These are phyloP conservation scores for Heliothis virescens DNA, from an alignment of 1,140 invertebrate species.

Conservation along the genomic window DNA sequence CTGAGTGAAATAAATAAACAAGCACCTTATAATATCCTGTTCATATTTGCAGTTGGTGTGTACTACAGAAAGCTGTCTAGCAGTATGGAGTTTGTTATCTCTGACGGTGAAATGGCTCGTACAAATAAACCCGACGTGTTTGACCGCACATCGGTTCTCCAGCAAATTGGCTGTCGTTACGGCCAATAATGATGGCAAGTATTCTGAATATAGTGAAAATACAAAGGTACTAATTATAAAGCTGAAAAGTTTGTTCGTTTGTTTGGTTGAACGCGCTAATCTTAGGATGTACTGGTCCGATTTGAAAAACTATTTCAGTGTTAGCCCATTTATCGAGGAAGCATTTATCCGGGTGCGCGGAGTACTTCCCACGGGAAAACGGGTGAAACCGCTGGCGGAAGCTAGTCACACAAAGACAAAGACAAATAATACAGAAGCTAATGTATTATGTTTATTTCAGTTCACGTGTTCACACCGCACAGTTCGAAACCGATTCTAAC, in stretches of 20 bases:
- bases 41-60: conserved; percentile 78
- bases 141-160: conserved; percentile 77
- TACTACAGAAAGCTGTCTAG: conserved; percentile 77
- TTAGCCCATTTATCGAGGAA: no score
- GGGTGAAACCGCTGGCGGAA: no score
- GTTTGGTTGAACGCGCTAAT: no score
- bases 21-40: background rate
- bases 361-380: no score
- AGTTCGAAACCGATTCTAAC: conserved; percentile 66
- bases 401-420: no score
- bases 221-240: no score
- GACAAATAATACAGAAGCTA: no score
- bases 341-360: no score
- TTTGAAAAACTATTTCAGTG: no score
- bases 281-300: no score
- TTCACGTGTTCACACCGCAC: conserved; percentile 76
- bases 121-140: conserved; percentile 67
- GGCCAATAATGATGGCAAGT: conserved; percentile 78
- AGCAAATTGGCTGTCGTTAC: conserved; percentile 81
- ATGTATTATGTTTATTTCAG: conserved; percentile 64
- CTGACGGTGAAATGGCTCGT: conserved; percentile 81
- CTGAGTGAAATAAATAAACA: no score
- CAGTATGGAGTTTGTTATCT: conserved; percentile 82
- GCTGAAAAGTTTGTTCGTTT: no score
- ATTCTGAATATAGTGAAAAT: conserved; percentile 2